Evolutionary conservation across 2,888 invertebrate genomes (phyloP), one percentile per base, ranked within the genome.

Genomic region (Synergus itoensis): DNA sequence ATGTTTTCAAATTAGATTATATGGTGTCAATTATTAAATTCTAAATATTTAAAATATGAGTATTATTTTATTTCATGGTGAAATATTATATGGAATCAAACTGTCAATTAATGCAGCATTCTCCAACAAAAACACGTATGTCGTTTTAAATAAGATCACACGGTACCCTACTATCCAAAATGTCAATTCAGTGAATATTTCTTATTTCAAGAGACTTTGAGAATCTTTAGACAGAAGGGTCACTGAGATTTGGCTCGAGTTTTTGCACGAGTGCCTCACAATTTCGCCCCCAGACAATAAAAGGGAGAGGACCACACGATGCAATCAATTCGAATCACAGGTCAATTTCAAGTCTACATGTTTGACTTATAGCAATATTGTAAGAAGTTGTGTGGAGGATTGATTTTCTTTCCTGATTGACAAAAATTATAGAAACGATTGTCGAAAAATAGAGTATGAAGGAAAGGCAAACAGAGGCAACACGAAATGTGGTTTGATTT

Each of bases 131-230:
- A 43, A 11, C 1, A 48, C 7, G 7, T 7, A 48, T 48, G 7
- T n/a, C 5, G 14, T n/a, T 48, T 3, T n/a, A 48, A 43, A 48
- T 48, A n/a, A 48, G 16, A n/a, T 7, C 7, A 48, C 48, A 5
- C 7, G 1, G 48, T 48, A 48, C 7, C 16, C 7, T 48, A 48
- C 48, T n/a, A 18, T 9, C 12, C 5, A 21, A 60, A 60, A 28
- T 88, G 85, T 87, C 85, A 87, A 87, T 81, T 79, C 78, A 80
- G 79, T 81, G 84, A 80, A 77, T 82, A 83, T 83, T 85, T 82
- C 85, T 88, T 88, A 85, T 87, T 87, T 84, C 76, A 80, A 79
- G 82, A 83, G 84, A 83, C 81, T 86, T 89, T 88, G 87, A 87
- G 87, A 86, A 81, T 87, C 86, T 84, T 86, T 83, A 28, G 82